A percentile compares a stretch with the other conserved stretches of the same genome.
phyloP scores from a whole-genome alignment of 2,888 invertebrate species.

The Calliopum simillimum region DNA sequence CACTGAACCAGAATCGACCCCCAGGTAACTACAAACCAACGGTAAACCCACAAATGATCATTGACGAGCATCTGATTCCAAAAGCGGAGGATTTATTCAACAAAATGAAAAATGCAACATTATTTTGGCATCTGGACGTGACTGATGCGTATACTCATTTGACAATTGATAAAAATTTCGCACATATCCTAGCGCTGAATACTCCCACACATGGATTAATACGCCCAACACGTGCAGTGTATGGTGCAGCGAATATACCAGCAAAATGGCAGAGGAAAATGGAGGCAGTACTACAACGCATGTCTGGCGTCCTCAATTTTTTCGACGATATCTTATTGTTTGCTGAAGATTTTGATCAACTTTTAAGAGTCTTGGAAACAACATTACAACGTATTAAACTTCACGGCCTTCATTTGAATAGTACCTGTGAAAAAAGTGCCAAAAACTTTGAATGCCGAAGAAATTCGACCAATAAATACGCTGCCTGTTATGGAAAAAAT shows the following conservation, averaged over 20 bases:
- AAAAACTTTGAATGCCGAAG: no score
- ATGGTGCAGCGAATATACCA: no score
- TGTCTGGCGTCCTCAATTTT: constrained; percentile 6
- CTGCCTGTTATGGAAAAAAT: no score
- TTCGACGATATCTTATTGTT: constrained; percentile 24
- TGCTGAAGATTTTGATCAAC: constrained; percentile 20
- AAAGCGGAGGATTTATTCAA: no score
- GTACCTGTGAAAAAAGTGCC: no score
- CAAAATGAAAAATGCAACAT: constrained; percentile 24
- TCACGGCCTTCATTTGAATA: constrained; percentile 25
- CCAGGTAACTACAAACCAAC: no score
- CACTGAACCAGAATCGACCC: no score
- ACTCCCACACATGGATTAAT: constrained; percentile 34
- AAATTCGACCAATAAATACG: no score
- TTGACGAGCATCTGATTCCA: no score
- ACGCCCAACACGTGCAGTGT: constrained; percentile 31
- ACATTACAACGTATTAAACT: constrained; percentile 15
- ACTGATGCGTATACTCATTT: constrained; percentile 30
- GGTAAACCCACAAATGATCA: no score
- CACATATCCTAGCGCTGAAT: constrained; percentile 29
- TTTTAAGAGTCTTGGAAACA: constrained; percentile 11
- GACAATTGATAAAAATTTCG: constrained; percentile 15
- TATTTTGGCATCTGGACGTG: constrained; percentile 28
- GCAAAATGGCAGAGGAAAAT: constrained; percentile 36
- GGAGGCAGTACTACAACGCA: constrained; percentile 22